Evolutionary conservation across 2,113 vertebrate species (phyloP), one percentile per base, ranked within the genome.

Genomic region (Butastur rufipennis): DNA sequence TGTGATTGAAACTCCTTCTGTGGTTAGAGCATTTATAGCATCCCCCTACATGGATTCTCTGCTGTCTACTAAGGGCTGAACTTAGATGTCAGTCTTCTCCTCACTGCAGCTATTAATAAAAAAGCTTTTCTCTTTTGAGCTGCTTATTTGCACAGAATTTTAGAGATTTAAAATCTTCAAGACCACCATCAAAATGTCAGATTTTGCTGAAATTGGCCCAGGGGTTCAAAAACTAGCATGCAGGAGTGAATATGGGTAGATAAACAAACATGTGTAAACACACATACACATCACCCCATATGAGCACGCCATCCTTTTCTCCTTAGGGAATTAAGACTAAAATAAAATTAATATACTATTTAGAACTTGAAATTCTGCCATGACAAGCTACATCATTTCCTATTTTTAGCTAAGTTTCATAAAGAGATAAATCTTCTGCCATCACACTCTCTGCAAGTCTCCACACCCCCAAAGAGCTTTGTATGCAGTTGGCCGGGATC

Each of bases 1-100:
- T 42, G 27, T 45, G 85, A 95, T 75, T 75, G 90, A 92, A 96
- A 95, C 66, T 85, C 92, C 48, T 92, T 45, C 92, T 93, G 96
- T 73, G 78, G 90, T 23, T 73, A 70, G 19, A 80, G 71, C 84
- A 72, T 80, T 95, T 90, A 21, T 14, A 56, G 50, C 70, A 73
- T 58, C 38, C 66, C 73, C 31, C 74, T n/a, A 0, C n/a, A 62
- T 42, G 85, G 74, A 92, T 85, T 86, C 90, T 93, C 58, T 86
- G 53, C 82, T 88, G 67, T 58, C 88, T 82, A 7, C 36, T 18
- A 65, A 75, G 45, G 74, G 21, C 10, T 82, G 58, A 71, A 42
- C 45, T 88, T 50, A 27, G 59, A 88, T 82, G 48, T 70, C 70
- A 82, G 15, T 79, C 34, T 88, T 55, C 61, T 63, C 59, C 48